Base-by-base conservation (phyloP, 2,888 invertebrate species). In the Neria commutata region DNA sequence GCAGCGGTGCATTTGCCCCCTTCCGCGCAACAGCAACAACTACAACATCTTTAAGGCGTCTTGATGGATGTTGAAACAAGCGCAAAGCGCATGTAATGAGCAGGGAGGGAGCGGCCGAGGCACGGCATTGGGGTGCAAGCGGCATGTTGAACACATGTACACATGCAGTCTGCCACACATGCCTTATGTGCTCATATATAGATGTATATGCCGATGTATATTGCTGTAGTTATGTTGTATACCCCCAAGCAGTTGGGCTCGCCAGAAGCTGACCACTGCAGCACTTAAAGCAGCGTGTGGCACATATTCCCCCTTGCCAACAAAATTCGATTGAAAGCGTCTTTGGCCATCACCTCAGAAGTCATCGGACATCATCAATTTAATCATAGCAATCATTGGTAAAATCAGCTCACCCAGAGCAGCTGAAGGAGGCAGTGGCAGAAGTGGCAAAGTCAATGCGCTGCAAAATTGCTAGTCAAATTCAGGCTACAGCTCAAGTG, bases 281-380 rank as follows among this genome's bases (percentile, higher is more conserved):
- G n/a, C n/a, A n/a, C n/a, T n/a, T n/a, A n/a, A n/a, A 25, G 24
- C 26, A 16, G 50, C 60, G 60, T 62, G 55, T 54, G 26, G 68
- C 53, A 67, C 77, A 75, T 73, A 75, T 16, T 5, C 14, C 23
- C 4, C 16, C 56, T 8, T 45, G 23, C n/a, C 52, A 58, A 47
- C 64, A 60, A 29, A 52, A 29, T 53, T 25, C 58, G 42, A 37
- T 61, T 52, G 65, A 64, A 72, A 77, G n/a, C n/a, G n/a, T n/a
- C n/a, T n/a, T n/a, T n/a, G n/a, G n/a, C n/a, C n/a, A n/a, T 77
- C 76, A 73, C 69, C 78, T 75, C 70, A 75, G 70, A 73, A 76
- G 78, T 76, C 76, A 76, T 77, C 76, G 74, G 75, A 76, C 75
- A 76, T 76, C 75, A 77, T 77, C 78, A 77, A 76, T 77, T 76